Conservation (phyloP, 2,113 vertebrate species). For the Neomonachus schauinslandi region DNA sequence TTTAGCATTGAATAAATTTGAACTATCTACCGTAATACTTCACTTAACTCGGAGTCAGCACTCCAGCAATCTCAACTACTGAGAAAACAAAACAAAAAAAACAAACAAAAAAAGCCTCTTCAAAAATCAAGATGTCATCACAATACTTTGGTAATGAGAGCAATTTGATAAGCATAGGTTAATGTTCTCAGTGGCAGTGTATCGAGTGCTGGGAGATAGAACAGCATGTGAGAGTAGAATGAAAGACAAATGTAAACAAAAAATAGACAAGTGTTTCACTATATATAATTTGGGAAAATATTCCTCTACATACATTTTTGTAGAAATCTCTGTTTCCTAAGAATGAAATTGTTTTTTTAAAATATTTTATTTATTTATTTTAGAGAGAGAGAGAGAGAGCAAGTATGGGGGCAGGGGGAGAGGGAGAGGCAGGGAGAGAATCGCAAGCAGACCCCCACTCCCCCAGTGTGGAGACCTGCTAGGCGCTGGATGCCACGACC, state of each 20-base stretch:
- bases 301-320: not conserved
- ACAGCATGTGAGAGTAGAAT: not conserved
- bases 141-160: not conserved
- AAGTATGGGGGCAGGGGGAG: no score
- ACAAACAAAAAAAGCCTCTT: not conserved
- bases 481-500: not conserved
- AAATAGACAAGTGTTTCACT: not conserved
- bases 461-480: not conserved
- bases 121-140: not conserved
- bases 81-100: not conserved
- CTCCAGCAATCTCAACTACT: not conserved
- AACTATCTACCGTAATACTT: not conserved
- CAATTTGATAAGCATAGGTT: not conserved
- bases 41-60: not conserved
- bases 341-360: not conserved
- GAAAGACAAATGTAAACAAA: not conserved
- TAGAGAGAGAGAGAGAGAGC: not conserved
- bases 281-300: not conserved
- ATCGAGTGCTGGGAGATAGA: not conserved
- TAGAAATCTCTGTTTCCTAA: not conserved
- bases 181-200: not conserved
- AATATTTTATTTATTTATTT: not conserved
- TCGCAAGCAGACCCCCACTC: not conserved
- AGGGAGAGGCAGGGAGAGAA: not conserved
- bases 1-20: constrained; percentile 46